Base-by-base conservation (phyloP, 2,797 vertebrate species). In the Pseudocheirus occidentalis region DNA sequence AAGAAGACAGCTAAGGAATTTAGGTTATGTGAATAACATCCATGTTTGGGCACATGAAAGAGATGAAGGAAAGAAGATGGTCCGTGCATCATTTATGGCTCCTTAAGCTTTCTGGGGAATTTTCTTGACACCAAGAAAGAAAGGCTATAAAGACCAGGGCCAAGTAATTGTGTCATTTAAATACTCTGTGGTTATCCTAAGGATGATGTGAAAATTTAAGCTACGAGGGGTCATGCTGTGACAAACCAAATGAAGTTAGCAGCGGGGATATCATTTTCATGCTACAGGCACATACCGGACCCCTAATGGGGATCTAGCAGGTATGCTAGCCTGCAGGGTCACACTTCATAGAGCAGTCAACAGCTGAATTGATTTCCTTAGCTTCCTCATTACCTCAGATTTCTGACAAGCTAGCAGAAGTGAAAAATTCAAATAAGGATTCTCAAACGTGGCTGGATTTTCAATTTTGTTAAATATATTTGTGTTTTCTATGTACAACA, bases 31-130 rank as follows among this genome's bases (percentile, higher is more conserved):
- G 12, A 53, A 12, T 46, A 3, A 0, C 89, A 31, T 14, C 28
- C 59, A 46, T 12, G 0, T 91, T 54, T 9, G 13, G 21, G 0
- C 52, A 55, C 94, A 89, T 87, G 96, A 66, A 24, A 58, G 31
- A 93, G 52, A 95, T 12, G 3, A 92, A 10, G 2, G 93, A 92
- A n/a, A 57, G 0, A 59, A 58, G 92, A 13, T 50, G 55, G 29
- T 2, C 16, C 46, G 0, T 46, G 0, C 0, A 91, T 0, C 16
- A 55, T 16, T 6, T 58, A 18, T 0, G 0, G 0, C 11, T 46
- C 2, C 50, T 54, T 89, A 4, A 27, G 1, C 91, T 29, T 92
- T 0, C 0, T 18, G 28, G 53, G 94, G 40, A 53, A 6, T 34
- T 95, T 97, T 94, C 54, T 46, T 55, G 5, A 21, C 46, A 92